Base-by-base conservation (phyloP, 37 sponge, comb jelly and placozoan species). In the Geodia barretti region DNA sequence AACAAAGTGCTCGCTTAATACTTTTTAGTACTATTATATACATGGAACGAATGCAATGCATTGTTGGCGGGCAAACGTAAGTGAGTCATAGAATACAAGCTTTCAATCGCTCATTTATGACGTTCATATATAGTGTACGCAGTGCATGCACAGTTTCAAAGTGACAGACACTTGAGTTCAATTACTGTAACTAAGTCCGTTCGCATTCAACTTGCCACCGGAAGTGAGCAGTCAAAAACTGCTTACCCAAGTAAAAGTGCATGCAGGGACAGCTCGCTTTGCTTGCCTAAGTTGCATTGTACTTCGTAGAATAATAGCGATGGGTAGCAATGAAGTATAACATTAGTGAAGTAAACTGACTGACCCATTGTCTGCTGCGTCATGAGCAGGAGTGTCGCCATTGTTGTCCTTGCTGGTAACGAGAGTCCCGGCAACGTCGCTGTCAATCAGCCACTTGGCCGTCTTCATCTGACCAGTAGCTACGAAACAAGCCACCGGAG, bases 351-450 rank as follows among this genome's bases (percentile, higher is more conserved):
- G n/a, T n/a, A n/a, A n/a, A n/a, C n/a, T n/a, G n/a, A n/a, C n/a
- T 54, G 73, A 90, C 91, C 91, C 91, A 69, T 81, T 77, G 3
- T 84, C 91, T 29, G 95, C 95, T 29, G 95, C 95, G 77, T 90
- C 91, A 71, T 94, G 95, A 30, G 95, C 88, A 47, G 95, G 89
- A 29, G 88, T 94, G 72, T 90, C 83, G 41, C 95, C 95, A 72
- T 68, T 84, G 42, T 76, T 68, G 74, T 94, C 95, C 72, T 84
- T 83, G 0, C 72, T 39, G 29, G 42, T 1, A 25, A 90, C 68
- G 5, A 87, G 68, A 23, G 74, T 72, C 20, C 90, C 95, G 60
- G 71, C 64, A 1, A 87, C 54, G 35, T 94, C 95, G 77, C 83
- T 76, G 63, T 84, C 83, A 30, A 94, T 24, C 67, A 94, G 75